phyloP scores from a whole-genome alignment of 1,140 invertebrate genomes.

The Heliconius hewitsoni region DNA sequence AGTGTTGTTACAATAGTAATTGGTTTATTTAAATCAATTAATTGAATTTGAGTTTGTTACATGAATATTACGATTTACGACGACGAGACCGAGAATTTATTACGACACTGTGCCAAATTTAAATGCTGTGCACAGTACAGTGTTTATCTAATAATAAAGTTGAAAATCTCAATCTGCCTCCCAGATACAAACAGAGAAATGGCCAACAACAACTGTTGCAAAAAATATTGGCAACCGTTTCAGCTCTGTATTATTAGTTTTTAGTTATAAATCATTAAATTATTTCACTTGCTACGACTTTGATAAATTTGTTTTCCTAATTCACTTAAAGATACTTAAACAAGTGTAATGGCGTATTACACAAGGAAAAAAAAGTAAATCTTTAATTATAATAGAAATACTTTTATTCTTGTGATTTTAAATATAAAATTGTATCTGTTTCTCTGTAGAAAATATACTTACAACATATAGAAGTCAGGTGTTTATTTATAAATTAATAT shows the following conservation, averaged over 20 bases:
- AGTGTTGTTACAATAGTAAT: constrained; percentile 11
- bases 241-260: neutral
- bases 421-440: no score
- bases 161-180: constrained; percentile 27
- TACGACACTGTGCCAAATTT: constrained; percentile 32
- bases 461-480: no score
- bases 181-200: constrained; percentile 24
- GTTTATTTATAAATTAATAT: neutral
- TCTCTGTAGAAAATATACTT: no score
- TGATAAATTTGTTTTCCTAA: constrained; percentile 6
- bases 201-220: constrained; percentile 12
- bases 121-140: constrained; percentile 10
- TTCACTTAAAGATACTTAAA: neutral
- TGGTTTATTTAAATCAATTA: constrained; percentile 16
- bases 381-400: no score
- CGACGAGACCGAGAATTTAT: constrained; percentile 21
- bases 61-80: constrained; percentile 22
- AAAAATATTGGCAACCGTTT: constrained; percentile 21
- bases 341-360: neutral
- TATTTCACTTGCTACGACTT: neutral
- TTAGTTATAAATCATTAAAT: constrained; percentile 9
- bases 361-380: no score
- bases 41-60: constrained; percentile 14
- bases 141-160: constrained; percentile 39
- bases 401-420: no score